phyloP scores from a whole-genome alignment of 2,797 vertebrate genomes.

The Xenopus petersii region DNA sequence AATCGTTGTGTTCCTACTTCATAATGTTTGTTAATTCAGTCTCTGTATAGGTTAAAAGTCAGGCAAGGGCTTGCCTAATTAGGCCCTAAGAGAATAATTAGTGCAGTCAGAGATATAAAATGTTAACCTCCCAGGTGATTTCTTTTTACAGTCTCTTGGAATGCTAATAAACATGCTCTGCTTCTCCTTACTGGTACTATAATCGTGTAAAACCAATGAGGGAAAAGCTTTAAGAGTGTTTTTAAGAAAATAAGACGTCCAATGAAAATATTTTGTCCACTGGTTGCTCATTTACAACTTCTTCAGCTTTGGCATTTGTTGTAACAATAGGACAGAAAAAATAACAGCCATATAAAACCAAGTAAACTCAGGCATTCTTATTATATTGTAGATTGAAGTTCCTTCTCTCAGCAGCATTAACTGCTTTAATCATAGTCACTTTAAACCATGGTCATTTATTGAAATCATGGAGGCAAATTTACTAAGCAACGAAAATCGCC shows the following conservation, averaged over 20 bases:
- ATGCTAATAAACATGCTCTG: slow-evolving; percentile 56
- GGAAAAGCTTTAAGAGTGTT: slow-evolving; percentile 53
- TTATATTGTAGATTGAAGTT: too few species aligned
- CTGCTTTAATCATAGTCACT: too few species aligned
- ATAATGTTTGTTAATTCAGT: slow-evolving; percentile 50
- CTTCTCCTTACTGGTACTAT: slow-evolving; percentile 56
- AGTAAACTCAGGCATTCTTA: too few species aligned
- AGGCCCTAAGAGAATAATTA: slow-evolving; percentile 69
- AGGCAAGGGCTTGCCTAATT: slow-evolving; percentile 64
- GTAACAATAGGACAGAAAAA: too few species aligned
- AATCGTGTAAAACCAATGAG: slow-evolving; percentile 54
- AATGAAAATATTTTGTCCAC: not conserved
- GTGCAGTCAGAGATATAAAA: slow-evolving; percentile 58
- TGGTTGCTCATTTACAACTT: too few species aligned
- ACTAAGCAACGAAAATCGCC: too few species aligned
- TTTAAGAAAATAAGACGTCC: not conserved
- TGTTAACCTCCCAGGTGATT: slow-evolving; percentile 58
- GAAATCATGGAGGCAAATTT: too few species aligned
- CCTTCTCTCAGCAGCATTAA: too few species aligned
- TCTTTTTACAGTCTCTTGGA: slow-evolving; percentile 53
- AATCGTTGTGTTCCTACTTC: too few species aligned
- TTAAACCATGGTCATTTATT: too few species aligned
- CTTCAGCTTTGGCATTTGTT: too few species aligned
- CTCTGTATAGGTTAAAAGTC: slow-evolving; percentile 55
- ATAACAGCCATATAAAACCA: too few species aligned